These are phyloP conservation scores for Hydrolagus colliei DNA, from an alignment of 2,797 vertebrate species.

Conservation along the genomic window DNA sequence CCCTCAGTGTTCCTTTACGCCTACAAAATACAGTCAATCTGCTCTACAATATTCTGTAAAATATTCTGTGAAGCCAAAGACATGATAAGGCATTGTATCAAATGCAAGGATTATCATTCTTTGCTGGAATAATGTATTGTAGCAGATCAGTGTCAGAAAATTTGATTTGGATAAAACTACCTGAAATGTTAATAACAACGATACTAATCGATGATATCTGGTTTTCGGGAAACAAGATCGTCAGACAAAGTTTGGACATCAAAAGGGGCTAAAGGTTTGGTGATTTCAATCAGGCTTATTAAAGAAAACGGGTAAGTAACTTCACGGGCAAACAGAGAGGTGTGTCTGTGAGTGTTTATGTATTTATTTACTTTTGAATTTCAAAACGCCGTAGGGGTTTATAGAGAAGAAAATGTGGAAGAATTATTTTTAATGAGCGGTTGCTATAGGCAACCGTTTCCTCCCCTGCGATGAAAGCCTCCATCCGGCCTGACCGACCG, in stretches of 20 bases:
- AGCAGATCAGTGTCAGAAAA: neutral
- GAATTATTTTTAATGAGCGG: conserved; percentile 9
- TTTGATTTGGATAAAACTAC: too few species aligned
- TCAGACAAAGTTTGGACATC: neutral
- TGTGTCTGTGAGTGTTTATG: too few species aligned
- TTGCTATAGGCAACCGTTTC: conserved; percentile 13
- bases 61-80: too few species aligned
- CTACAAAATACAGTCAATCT: too few species aligned
- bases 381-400: neutral
- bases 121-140: neutral
- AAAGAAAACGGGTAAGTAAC: neutral
- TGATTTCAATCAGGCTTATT: conserved; percentile 24
- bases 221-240: neutral
- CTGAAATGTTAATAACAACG: too few species aligned
- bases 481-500: neutral
- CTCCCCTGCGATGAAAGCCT: neutral
- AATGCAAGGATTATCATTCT: neutral
- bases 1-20: too few species aligned
- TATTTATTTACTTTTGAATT: neutral
- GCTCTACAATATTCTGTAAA: too few species aligned
- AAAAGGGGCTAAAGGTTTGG: neutral
- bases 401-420: neutral
- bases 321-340: neutral
- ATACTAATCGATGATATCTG: neutral
- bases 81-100: too few species aligned